Percentiles rank a stretch among this genome's conserved stretches.
These are phyloP conservation scores for Gasteruption jaculator DNA, from an alignment of 2,888 invertebrate genomes.

Conservation along the genomic window DNA sequence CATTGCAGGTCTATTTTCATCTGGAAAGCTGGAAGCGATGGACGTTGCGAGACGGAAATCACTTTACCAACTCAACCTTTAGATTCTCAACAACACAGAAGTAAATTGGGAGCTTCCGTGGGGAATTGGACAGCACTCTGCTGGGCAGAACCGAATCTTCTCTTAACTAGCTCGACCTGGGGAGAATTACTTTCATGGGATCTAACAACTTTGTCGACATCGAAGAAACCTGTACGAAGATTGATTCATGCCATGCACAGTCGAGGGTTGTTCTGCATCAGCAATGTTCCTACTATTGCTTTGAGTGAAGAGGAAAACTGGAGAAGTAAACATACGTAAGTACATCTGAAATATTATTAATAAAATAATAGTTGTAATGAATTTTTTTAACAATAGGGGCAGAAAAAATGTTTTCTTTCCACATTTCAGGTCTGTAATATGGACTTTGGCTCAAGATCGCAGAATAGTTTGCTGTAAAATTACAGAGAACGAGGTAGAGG, in stretches of 20 bases:
- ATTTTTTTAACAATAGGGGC: neutral
- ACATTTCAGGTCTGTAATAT: constrained; percentile 49
- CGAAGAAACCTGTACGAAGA: constrained; percentile 30
- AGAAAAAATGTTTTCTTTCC: neutral
- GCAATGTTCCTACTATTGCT: constrained; percentile 44
- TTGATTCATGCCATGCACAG: constrained; percentile 40
- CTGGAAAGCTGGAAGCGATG: constrained; percentile 65
- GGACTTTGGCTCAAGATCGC: constrained; percentile 63
- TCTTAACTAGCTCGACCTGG: constrained; percentile 59
- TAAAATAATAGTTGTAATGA: constrained; percentile 1
- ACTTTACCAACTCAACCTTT: constrained; percentile 32
- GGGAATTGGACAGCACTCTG: constrained; percentile 54
- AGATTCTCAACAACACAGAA: constrained; percentile 41
- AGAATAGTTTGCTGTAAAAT: constrained; percentile 55
- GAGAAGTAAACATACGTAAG: constrained; percentile 25
- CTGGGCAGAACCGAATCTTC: constrained; percentile 59
- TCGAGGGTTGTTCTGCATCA: constrained; percentile 62
- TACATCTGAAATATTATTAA: constrained; percentile 2
- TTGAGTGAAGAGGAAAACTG: constrained; percentile 31
- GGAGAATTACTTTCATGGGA: constrained; percentile 64
- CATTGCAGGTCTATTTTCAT: constrained; percentile 56
- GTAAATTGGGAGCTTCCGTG: constrained; percentile 28
- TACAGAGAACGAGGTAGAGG: constrained; percentile 42
- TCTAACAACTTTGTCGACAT: constrained; percentile 46
- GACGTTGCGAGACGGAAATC: constrained; percentile 51